These are phyloP conservation scores for Tuta absoluta DNA, from an alignment of 2,888 invertebrate species.

Conservation along the genomic window DNA sequence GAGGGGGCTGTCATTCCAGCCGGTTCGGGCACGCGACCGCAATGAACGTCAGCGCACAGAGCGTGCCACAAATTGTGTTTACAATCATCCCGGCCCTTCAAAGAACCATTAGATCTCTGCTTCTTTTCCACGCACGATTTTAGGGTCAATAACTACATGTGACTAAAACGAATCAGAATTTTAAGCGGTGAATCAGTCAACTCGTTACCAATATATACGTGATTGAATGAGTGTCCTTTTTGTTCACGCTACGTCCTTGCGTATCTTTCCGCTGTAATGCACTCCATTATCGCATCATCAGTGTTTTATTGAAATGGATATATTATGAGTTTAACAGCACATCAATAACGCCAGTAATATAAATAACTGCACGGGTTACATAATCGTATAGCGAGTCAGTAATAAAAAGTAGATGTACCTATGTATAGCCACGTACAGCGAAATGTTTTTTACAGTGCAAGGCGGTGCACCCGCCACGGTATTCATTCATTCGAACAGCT, in stretches of 20 bases:
- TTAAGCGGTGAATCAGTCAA: conserved; percentile 19
- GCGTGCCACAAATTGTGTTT: conserved; percentile 25
- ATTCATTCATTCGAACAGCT: conserved; percentile 51
- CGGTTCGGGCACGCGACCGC: conserved; percentile 44
- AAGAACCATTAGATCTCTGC: conserved; percentile 23
- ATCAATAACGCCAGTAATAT: not conserved
- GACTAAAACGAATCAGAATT: conserved; percentile 1
- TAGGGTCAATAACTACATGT: conserved; percentile 21
- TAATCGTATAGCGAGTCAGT: not conserved
- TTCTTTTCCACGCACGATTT: conserved; percentile 19
- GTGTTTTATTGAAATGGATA: conserved; percentile 5
- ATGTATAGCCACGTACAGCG: conserved; percentile 16
- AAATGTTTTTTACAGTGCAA: conserved; percentile 33
- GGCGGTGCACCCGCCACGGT: conserved; percentile 29
- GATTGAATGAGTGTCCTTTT: conserved; percentile 4
- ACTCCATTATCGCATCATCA: not conserved
- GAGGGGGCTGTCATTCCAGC: conserved; percentile 38
- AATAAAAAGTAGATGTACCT: not conserved
- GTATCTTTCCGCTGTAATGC: conserved; percentile 13
- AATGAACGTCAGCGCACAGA: conserved; percentile 34
- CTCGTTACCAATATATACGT: not conserved
- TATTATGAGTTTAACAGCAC: conserved; percentile 6
- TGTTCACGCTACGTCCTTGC: not conserved
- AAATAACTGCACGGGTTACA: conserved; percentile 5
- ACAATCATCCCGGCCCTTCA: conserved; percentile 12